Base-by-base conservation (phyloP, 1,140 invertebrate genomes). In the Ceratosolen solmsi region DNA sequence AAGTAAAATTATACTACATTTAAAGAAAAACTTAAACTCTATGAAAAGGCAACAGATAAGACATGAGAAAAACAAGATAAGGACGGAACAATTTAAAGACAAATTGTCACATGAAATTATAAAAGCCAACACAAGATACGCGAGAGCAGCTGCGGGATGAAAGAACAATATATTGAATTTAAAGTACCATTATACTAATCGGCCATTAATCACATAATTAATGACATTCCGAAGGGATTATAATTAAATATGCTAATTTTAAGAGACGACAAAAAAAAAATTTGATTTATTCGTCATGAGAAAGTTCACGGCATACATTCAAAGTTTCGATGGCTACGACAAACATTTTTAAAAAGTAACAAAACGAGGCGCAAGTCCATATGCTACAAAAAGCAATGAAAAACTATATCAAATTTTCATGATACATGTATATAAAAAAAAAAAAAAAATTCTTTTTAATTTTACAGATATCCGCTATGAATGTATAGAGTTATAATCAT, bases 161-260 rank as follows among this genome's bases (percentile, higher is more conserved):
- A 60, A 60, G 25, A 49, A 11, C 0, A 13, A 51, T 27, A 20
- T 72, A 71, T 41, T 72, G 22, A n/a, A n/a, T n/a, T 30, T 20
- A n/a, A 27, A 60, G 20, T 9, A 36, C 51, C 17, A 68, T 80
- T 78, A 83, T 65, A 79, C 63, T 83, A 83, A 83, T 83, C 74
- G 82, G 25, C 56, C 41, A 83, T 83, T 51, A 74, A n/a, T 7
- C 22, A 22, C 36, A 41, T 49, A 74, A 74, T 58, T 38, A 38
- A 74, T 74, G 38, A 74, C 33, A 54, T 30, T 68, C 4, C 38
- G 33, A 60, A 5, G 27, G 25, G 25, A 30, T 60, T 60, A 27
- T n/a, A 1, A 27, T 8, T 27, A 11, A 27, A 60, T 25, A 13
- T 60, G 25, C 11, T 60, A 27, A 25, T n/a, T 8, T 9, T 60